Conservation (phyloP, 2,113 vertebrate genomes). For the Xyrauchen texanus region DNA sequence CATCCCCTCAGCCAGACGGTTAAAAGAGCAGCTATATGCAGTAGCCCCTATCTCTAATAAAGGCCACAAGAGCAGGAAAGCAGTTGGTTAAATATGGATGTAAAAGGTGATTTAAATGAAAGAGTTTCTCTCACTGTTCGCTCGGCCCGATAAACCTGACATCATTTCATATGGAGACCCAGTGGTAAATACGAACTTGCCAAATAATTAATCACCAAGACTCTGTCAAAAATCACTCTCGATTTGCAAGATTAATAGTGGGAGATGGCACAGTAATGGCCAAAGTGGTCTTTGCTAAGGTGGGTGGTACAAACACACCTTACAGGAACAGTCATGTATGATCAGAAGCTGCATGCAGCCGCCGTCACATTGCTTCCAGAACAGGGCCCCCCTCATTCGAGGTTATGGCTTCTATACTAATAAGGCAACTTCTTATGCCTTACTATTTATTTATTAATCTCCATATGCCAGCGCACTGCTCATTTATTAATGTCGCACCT, state of each 20-base stretch:
- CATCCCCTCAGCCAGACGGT: constrained; percentile 86
- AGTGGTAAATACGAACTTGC: constrained; percentile 41
- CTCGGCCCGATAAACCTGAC: constrained; percentile 65
- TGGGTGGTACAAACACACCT: too few relatives aligned
- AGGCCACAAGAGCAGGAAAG: constrained; percentile 72
- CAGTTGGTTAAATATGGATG: constrained; percentile 83
- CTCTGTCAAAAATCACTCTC: constrained; percentile 53
- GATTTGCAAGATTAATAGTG: constrained; percentile 54
- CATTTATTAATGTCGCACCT: constrained; percentile 63
- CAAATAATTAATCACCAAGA: constrained; percentile 66
- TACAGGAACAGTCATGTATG: not conserved
- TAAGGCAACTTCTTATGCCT: constrained; percentile 50
- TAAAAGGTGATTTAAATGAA: constrained; percentile 79
- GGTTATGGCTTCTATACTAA: constrained; percentile 40
- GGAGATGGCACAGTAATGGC: too few relatives aligned
- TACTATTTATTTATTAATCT: constrained; percentile 60
- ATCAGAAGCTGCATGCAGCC: constrained; percentile 1
- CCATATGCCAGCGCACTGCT: constrained; percentile 39
- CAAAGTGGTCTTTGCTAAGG: too few relatives aligned
- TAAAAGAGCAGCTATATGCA: constrained; percentile 85
- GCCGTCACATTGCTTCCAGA: not conserved
- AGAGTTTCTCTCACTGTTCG: constrained; percentile 68
- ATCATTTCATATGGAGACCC: constrained; percentile 46
- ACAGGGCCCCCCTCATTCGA: too few relatives aligned
- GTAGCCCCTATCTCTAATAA: constrained; percentile 83